Conservation (phyloP, 2,113 vertebrate species). For the Carettochelys insculpta region DNA sequence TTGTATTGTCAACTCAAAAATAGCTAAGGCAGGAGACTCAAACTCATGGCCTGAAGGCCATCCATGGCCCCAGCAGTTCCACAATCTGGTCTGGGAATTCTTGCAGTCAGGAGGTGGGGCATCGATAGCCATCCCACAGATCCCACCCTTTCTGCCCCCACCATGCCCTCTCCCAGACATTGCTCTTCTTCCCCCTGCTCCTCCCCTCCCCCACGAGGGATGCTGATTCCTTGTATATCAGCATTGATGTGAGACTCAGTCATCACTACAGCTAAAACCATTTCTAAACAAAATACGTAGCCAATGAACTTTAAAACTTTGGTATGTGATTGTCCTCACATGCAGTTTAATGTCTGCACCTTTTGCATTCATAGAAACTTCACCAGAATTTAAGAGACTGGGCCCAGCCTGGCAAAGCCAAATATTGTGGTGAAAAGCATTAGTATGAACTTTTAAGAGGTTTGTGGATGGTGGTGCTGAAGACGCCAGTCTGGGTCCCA, state of each 20-base stretch:
- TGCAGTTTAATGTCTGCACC: neutral
- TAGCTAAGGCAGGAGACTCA: no score
- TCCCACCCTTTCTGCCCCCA: no score
- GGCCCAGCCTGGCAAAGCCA: no score
- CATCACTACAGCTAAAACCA: neutral
- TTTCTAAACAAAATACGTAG: neutral
- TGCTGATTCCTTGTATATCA: neutral
- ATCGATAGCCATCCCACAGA: no score
- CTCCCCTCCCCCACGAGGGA: no score
- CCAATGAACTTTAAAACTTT: neutral
- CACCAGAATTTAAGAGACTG: neutral
- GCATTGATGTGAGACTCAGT: neutral
- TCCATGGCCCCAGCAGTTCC: no score
- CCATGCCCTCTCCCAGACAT: no score
- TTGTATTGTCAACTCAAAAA: no score
- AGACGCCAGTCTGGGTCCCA: neutral
- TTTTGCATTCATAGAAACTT: neutral
- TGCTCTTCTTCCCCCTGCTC: no score
- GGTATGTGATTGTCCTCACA: neutral
- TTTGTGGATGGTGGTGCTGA: neutral
- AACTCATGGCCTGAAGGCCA: no score
- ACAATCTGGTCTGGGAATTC: no score
- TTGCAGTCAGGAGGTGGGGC: no score
- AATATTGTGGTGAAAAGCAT: neutral
- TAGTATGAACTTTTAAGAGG: neutral